phyloP scores from a whole-genome alignment of 1,140 invertebrate genomes.

The Drosophila novamexicana region DNA sequence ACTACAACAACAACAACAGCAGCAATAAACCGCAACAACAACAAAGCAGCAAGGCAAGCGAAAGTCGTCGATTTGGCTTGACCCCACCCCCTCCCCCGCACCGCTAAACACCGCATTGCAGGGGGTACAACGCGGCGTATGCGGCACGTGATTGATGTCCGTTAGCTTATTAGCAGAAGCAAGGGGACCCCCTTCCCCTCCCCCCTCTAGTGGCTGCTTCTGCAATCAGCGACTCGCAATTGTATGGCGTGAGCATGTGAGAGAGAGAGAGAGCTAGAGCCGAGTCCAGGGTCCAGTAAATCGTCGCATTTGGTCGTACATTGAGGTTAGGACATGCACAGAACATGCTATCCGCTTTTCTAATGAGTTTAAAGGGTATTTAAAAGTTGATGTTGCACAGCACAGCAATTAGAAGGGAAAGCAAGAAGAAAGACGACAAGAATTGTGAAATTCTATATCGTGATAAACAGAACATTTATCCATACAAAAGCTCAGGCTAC shows the following conservation, averaged over 20 bases:
- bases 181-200: not conserved
- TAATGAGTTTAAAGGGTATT: not conserved
- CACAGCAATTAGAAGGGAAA: no score
- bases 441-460: no score
- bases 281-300: conserved; percentile 6
- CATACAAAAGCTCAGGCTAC: no score
- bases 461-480: no score
- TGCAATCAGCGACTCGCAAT: conserved; percentile 37
- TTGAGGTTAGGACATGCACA: not conserved
- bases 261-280: not conserved
- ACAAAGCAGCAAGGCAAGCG: not conserved
- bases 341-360: not conserved
- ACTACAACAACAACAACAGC: conserved; percentile 22
- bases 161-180: conserved; percentile 29
- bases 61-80: conserved; percentile 3
- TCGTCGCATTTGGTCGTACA: conserved; percentile 6
- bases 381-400: no score
- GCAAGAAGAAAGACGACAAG: no score
- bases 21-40: not conserved
- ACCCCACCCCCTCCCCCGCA: not conserved
- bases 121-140: conserved; percentile 25
- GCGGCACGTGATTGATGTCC: conserved; percentile 71
- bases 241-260: not conserved
- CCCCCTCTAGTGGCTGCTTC: conserved; percentile 4
- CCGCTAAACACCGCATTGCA: no score